A percentile compares a stretch with the other conserved stretches of the same genome.
These are phyloP conservation scores for Scyliorhinus canicula DNA, from an alignment of 2,797 vertebrate genomes.

Conservation along the genomic window DNA sequence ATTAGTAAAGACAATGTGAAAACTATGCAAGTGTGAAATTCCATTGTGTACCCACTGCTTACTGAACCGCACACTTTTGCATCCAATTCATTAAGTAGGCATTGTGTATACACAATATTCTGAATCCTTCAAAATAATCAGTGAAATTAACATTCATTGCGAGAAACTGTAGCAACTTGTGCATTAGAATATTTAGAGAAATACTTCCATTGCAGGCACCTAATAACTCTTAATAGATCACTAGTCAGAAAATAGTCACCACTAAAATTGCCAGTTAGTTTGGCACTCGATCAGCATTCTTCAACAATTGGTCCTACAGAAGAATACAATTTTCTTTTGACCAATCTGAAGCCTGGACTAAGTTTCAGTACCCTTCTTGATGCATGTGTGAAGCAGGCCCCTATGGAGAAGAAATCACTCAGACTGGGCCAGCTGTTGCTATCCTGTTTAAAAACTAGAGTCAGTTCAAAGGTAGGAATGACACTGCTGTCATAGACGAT, in stretches of 20 bases:
- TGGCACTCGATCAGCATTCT: conserved; percentile 59
- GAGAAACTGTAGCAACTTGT: conserved; percentile 1
- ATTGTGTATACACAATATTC: not conserved
- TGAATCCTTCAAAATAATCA: not conserved
- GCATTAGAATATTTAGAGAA: conserved; percentile 14
- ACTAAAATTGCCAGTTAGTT: conserved; percentile 3
- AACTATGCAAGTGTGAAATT: not conserved
- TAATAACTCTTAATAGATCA: not conserved
- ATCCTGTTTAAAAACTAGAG: conserved; percentile 80
- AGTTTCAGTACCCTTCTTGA: conserved; percentile 67
- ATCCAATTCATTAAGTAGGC: not conserved
- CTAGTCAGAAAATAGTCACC: not conserved
- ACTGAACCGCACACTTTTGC: not conserved
- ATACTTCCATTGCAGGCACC: not conserved
- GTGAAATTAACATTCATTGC: conserved; percentile 7
- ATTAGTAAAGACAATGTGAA: not conserved
- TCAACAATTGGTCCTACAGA: conserved; percentile 71
- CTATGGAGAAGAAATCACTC: conserved; percentile 68
- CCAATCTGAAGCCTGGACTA: conserved; percentile 73
- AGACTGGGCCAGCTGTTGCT: conserved; percentile 70
- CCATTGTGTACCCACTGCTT: not conserved
- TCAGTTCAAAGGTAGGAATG: conserved; percentile 80
- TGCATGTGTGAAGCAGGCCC: conserved; percentile 66
- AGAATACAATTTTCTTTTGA: conserved; percentile 80
- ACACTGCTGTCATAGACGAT: conserved; percentile 68